These are phyloP conservation scores for Panurus biarmicus DNA, from an alignment of 2,113 vertebrate species.

Conservation along the genomic window DNA sequence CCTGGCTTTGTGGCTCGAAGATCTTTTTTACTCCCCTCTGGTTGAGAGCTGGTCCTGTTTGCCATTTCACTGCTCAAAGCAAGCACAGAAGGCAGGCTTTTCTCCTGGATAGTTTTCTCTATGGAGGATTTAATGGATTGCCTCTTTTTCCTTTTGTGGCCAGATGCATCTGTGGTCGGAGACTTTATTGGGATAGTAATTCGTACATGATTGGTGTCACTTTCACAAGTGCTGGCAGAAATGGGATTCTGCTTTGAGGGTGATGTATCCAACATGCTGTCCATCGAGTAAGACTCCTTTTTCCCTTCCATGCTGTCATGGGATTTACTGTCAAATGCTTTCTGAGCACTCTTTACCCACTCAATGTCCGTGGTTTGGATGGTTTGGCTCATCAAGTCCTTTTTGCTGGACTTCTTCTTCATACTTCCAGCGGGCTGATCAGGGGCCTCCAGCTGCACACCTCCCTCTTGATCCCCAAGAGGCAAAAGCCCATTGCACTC, in stretches of 20 bases:
- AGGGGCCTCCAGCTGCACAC: constrained; percentile 75
- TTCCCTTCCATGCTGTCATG: constrained; percentile 78
- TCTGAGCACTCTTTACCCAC: constrained; percentile 84
- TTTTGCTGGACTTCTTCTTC: constrained; percentile 92
- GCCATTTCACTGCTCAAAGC: constrained; percentile 70
- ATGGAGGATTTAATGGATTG: constrained; percentile 78
- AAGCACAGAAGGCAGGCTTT: constrained; percentile 71
- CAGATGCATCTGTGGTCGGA: constrained; percentile 65
- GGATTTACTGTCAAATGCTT: constrained; percentile 75
- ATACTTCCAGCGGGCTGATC: constrained; percentile 79
- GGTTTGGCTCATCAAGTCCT: constrained; percentile 78
- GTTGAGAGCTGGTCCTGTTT: constrained; percentile 69
- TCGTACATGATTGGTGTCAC: constrained; percentile 69
- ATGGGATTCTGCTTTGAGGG: constrained; percentile 64
- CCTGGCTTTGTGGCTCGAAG: constrained; percentile 67
- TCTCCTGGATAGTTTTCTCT: constrained; percentile 77
- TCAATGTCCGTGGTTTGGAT: constrained; percentile 76
- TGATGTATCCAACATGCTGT: constrained; percentile 43
- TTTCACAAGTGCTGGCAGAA: constrained; percentile 70
- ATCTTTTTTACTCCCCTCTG: constrained; percentile 81
- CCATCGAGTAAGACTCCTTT: constrained; percentile 74
- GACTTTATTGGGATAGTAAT: constrained; percentile 83
- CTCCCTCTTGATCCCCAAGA: constrained; percentile 77
- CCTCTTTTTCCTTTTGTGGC: constrained; percentile 86
- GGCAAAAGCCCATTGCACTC: constrained; percentile 70